phyloP scores from a whole-genome alignment of 2,888 invertebrate species.

The Drosophila antonietae region DNA sequence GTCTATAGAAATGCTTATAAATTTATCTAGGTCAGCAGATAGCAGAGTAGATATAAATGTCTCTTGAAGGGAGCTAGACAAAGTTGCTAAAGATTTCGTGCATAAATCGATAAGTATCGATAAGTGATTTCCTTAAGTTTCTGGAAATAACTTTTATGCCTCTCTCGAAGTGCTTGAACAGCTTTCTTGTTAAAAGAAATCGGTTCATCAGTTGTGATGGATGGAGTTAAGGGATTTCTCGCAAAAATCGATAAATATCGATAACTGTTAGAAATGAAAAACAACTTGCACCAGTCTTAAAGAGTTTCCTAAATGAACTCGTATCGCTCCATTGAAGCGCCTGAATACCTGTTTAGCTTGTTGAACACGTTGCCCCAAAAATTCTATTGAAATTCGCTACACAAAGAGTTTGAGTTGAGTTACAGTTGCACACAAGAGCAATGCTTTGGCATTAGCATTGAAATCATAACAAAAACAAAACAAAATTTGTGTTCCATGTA shows the following conservation, averaged over 20 bases:
- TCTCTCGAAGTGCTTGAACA: no score
- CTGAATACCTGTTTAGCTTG: not conserved
- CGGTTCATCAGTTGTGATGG: no score
- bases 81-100: not conserved
- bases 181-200: no score
- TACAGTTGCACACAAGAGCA: constrained; percentile 23
- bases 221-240: no score
- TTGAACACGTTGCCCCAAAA: not conserved
- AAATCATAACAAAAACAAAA: not conserved
- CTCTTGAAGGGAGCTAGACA: no score
- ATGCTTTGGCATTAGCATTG: constrained; percentile 15
- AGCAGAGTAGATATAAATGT: not conserved
- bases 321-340: not conserved
- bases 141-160: no score
- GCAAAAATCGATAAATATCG: not conserved
- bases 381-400: not conserved
- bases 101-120: not conserved
- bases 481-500: constrained; percentile 17
- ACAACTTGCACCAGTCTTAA: not conserved
- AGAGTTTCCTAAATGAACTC: not conserved
- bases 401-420: constrained; percentile 38
- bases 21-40: not conserved
- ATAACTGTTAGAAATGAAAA: not conserved
- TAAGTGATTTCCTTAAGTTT: not conserved
- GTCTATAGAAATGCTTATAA: not conserved